Base-by-base conservation (phyloP, 2,888 invertebrate species). In the Leptinotarsa tumamoca region DNA sequence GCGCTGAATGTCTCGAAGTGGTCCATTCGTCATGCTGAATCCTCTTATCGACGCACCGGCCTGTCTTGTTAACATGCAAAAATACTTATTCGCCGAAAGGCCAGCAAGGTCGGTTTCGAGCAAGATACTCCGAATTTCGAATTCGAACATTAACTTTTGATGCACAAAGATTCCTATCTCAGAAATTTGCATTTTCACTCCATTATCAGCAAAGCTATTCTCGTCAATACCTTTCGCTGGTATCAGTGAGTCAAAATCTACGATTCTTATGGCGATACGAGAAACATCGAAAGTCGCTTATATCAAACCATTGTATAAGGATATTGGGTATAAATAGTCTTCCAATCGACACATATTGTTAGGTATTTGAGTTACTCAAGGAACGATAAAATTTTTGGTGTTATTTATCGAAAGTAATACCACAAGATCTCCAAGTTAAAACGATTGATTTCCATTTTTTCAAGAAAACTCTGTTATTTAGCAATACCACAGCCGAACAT, bases 21-120 rank as follows among this genome's bases (percentile, higher is more conserved):
- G 73, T 54, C 69, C 77, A 74, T 78, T 74, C 80, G 77, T 80
- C 80, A 80, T 73, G 76, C 70, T 33, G 67, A 68, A 43, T 67
- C 61, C 61, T 21, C 63, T 72, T 79, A 76, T 77, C 79, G 61
- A 43, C 10, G 43, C 43, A 43, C 23, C 71, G 52, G 15, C 56
- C 63, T 61, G 71, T 80, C 75, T 76, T 75, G 68, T 73, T 78
- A 73, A 74, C 77, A 77, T 77, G 80, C 78, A 78, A 78, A 80
- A 75, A 78, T 77, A 75, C 75, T 75, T 73, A 71, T 67, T 72
- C 66, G 63, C n/a, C 63, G 51, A 68, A 23, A 51, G 63, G 50
- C 21, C 49, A 49, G 23, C 58, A 49, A 61, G 43, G 49, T 56
- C 7, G n/a, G 17, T 63, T 43, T 17, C 33, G 17, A 63, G 63